Percentiles rank a stretch among this genome's conserved stretches.
phyloP scores from a whole-genome alignment of 2,113 vertebrate species.

The Aldabrachelys gigantea region DNA sequence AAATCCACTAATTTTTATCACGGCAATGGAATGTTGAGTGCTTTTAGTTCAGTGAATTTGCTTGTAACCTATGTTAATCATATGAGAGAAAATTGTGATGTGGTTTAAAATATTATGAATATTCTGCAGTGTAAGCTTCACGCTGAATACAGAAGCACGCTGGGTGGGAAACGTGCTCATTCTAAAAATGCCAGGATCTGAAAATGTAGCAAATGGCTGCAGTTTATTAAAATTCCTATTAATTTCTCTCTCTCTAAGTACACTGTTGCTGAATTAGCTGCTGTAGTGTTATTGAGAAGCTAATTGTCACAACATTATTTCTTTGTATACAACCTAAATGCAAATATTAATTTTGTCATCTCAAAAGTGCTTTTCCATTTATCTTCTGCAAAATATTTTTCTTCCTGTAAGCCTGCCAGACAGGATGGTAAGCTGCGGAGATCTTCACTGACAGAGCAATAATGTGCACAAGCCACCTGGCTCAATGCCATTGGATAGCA shows the following conservation, averaged over 20 bases:
- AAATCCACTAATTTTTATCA: background rate
- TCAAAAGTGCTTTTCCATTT: background rate
- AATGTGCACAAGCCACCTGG: background rate
- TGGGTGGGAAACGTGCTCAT: background rate
- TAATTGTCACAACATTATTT: fast-evolving
- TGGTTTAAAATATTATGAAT: background rate
- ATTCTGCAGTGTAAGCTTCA: fast-evolving
- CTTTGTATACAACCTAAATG: background rate
- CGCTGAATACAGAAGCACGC: background rate
- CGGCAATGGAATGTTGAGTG: background rate
- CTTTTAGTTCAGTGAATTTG: background rate
- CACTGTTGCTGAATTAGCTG: fast-evolving
- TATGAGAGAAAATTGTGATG: background rate
- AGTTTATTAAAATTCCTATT: background rate
- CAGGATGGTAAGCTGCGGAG: background rate
- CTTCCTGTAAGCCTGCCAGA: background rate
- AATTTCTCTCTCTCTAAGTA: background rate
- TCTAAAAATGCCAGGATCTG: background rate
- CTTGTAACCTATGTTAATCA: background rate
- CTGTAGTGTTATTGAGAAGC: fast-evolving
- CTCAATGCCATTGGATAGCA: background rate
- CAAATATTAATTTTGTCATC: background rate
- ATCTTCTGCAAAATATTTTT: background rate
- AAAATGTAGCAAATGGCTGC: background rate
- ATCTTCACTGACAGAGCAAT: background rate